phyloP scores from a whole-genome alignment of 2,888 invertebrate species.

The Smittia aterrima region DNA sequence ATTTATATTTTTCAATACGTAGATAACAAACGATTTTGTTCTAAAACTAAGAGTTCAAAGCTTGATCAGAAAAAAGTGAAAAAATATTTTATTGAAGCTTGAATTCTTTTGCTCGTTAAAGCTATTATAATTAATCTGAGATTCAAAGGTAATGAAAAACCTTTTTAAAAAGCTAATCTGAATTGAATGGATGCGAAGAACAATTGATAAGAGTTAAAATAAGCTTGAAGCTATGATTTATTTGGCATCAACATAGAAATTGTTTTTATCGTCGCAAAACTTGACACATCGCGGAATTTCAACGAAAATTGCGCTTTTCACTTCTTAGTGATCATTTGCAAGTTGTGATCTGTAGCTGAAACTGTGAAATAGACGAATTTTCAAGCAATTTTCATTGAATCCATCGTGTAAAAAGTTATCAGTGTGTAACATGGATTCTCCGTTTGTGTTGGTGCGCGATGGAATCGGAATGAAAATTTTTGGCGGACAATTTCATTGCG shows the following conservation, averaged over 20 bases:
- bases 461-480: conserved; percentile 30
- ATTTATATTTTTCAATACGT: too few species aligned
- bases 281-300: neutral
- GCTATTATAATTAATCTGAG: too few species aligned
- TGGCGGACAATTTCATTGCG: conserved; percentile 41
- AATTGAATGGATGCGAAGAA: too few species aligned
- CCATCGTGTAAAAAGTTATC: conserved; percentile 30
- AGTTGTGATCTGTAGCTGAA: neutral
- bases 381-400: neutral
- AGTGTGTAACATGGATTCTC: conserved; percentile 32
- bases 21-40: too few species aligned
- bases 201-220: too few species aligned
- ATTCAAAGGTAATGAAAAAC: too few species aligned
- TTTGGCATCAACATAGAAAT: neutral
- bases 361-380: neutral
- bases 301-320: neutral
- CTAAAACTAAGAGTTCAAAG: too few species aligned
- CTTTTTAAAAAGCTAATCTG: too few species aligned
- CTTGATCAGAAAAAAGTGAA: too few species aligned
- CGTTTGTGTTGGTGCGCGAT: conserved; percentile 28
- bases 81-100: too few species aligned
- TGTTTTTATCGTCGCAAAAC: neutral
- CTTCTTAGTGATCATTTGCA: neutral
- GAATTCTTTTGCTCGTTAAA: too few species aligned
- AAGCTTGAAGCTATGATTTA: neutral